Conservation (phyloP, 2,888 invertebrate species). For the Venustoraphidia nigricollis region DNA sequence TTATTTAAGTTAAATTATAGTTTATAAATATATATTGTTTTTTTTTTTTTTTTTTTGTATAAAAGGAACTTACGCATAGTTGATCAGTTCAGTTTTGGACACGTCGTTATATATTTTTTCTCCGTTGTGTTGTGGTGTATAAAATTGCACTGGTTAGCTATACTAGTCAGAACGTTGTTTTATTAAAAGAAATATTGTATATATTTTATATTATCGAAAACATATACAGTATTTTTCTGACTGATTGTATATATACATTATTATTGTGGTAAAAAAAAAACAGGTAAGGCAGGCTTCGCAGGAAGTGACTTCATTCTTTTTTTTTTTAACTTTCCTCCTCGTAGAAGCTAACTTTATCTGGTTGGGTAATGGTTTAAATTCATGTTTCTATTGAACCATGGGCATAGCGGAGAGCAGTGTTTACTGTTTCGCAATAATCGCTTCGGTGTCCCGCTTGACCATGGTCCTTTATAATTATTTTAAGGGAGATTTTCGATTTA, state of each 20-base stretch:
- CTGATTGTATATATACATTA: constrained; percentile 14
- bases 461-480: too few species aligned
- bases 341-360: too few species aligned
- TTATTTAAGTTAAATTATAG: constrained; percentile 1
- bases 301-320: too few species aligned
- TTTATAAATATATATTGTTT: not conserved
- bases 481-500: too few species aligned
- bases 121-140: constrained; percentile 13
- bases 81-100: not conserved
- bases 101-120: not conserved
- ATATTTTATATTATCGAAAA: constrained; percentile 20
- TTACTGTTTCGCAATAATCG: too few species aligned
- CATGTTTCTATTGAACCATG: too few species aligned
- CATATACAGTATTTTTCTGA: constrained; percentile 28
- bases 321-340: too few species aligned
- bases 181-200: constrained; percentile 23
- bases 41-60: not conserved
- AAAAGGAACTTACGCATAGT: constrained; percentile 1
- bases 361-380: too few species aligned
- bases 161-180: constrained; percentile 22
- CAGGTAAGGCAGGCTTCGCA: too few species aligned
- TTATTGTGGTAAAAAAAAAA: too few species aligned
- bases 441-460: too few species aligned
- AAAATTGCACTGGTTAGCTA: constrained; percentile 25
- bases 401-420: too few species aligned